phyloP scores from a whole-genome alignment of 2,113 vertebrate genomes.

The Oncorhynchus clarkii region DNA sequence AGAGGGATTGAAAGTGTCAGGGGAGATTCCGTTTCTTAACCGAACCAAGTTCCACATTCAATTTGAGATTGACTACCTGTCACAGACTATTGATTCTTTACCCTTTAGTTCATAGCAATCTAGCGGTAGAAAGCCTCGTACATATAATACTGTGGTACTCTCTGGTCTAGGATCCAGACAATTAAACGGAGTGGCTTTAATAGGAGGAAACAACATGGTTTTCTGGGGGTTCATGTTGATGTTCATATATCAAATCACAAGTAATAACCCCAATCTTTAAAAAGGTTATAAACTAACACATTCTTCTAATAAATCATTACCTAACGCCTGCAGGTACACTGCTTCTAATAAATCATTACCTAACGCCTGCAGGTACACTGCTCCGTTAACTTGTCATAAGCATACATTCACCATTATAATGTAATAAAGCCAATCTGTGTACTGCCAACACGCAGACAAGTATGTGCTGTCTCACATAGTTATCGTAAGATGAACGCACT shows the following conservation, averaged over 20 bases:
- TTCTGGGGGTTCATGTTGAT: neutral
- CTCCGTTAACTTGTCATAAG: no score
- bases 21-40: constrained; percentile 28
- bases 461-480: neutral
- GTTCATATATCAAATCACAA: neutral
- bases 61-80: constrained; percentile 38
- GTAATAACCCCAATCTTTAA: no score
- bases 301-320: no score
- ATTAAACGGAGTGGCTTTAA: neutral
- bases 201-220: neutral
- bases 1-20: constrained; percentile 27
- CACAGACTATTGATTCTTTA: constrained; percentile 29
- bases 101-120: constrained; percentile 15
- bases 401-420: no score
- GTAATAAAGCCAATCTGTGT: neutral
- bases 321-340: no score
- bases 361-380: no score
- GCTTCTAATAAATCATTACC: no score
- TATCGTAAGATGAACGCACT: no score
- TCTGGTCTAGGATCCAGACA: neutral
- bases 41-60: constrained; percentile 30
- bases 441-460: neutral
- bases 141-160: constrained; percentile 1
- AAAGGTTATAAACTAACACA: no score
- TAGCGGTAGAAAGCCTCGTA: constrained; percentile 20